A percentile compares a stretch with the other conserved stretches of the same genome.
These are phyloP conservation scores for Cryptoblepharus egeriae DNA, from an alignment of 2,797 vertebrate species.

Conservation along the genomic window DNA sequence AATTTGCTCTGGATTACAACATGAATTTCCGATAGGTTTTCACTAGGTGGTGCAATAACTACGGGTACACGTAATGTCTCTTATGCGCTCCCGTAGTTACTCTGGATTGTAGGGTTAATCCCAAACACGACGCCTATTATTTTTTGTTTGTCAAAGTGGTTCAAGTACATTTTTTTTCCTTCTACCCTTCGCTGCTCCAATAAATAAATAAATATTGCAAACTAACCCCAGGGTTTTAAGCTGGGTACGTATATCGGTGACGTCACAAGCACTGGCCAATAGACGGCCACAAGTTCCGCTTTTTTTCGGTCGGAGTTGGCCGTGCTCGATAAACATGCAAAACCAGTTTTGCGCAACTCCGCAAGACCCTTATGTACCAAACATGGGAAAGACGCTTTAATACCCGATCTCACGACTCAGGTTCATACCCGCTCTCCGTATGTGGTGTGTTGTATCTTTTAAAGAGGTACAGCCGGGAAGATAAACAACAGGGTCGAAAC, in stretches of 20 bases:
- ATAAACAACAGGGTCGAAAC: too few species aligned
- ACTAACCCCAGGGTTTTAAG: background rate
- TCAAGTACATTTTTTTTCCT: background rate
- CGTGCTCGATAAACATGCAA: background rate
- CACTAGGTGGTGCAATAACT: too few species aligned
- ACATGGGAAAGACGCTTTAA: background rate
- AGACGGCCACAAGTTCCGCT: too few species aligned
- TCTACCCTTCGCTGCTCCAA: too few species aligned
- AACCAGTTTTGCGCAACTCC: conserved; percentile 5
- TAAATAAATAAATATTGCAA: background rate
- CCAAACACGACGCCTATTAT: too few species aligned
- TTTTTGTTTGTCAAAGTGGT: too few species aligned
- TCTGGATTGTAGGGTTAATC: too few species aligned
- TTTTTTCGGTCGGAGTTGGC: background rate
- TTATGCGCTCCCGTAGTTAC: too few species aligned
- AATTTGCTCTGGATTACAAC: too few species aligned
- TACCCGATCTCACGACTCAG: background rate
- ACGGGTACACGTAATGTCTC: too few species aligned
- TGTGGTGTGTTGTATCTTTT: background rate
- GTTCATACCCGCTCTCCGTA: too few species aligned
- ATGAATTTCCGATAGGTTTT: too few species aligned
- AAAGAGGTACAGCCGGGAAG: background rate
- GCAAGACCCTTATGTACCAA: background rate
- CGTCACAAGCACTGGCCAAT: accelerated
- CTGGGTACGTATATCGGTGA: background rate